These are phyloP conservation scores for Acrobasis repandana DNA, from an alignment of 2,888 invertebrate species.

Conservation along the genomic window DNA sequence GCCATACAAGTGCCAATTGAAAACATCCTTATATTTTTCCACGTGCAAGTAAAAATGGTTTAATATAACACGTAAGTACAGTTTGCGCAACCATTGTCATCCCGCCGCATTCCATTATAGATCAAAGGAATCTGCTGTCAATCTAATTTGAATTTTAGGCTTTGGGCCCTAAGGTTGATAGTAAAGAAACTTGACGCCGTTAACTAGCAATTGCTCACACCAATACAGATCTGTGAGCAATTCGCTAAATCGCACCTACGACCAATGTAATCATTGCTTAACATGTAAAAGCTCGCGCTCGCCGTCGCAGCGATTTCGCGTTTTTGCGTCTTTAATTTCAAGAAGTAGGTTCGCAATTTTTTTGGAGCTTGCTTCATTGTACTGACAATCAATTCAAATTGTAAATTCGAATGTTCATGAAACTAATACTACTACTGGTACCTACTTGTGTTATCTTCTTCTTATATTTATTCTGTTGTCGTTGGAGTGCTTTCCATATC, in stretches of 20 bases:
- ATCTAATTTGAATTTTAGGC: not conserved
- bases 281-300: not conserved
- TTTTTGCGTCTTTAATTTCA: not conserved
- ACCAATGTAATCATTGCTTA: not conserved
- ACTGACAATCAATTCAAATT: too few relatives aligned
- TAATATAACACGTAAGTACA: not conserved
- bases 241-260: not conserved
- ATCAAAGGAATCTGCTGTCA: not conserved
- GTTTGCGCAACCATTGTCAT: slow-evolving; percentile 9
- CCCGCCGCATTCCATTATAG: slow-evolving; percentile 5
- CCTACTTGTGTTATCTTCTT: too few relatives aligned
- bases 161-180: not conserved
- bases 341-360: not conserved
- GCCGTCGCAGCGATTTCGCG: not conserved
- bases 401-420: too few relatives aligned
- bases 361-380: too few relatives aligned
- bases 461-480: too few relatives aligned
- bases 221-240: too few relatives aligned
- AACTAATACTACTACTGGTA: too few relatives aligned
- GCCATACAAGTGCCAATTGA: too few relatives aligned
- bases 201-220: too few relatives aligned
- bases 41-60: slow-evolving; percentile 3
- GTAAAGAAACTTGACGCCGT: not conserved
- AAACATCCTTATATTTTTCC: not conserved
- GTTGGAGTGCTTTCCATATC: too few relatives aligned